phyloP scores from a whole-genome alignment of 2,888 invertebrate species.

The Tetragnatha montana region DNA sequence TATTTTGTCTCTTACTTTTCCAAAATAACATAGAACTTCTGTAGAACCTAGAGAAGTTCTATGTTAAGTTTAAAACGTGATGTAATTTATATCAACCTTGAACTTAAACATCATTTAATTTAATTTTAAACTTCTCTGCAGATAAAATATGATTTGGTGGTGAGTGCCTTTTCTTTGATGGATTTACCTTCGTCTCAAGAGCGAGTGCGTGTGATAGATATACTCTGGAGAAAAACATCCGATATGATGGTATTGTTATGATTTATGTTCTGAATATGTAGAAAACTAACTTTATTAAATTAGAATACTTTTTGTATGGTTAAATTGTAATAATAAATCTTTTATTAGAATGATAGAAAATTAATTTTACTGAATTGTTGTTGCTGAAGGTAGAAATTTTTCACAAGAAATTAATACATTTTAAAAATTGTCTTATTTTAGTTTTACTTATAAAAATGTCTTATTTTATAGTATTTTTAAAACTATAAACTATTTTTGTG shows the following conservation, averaged over 20 bases:
- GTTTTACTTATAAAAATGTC: background rate
- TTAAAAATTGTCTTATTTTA: background rate
- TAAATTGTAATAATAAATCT: background rate
- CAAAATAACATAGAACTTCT: background rate
- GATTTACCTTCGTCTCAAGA: conserved; percentile 84
- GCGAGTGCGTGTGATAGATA: conserved; percentile 83
- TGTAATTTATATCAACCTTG: background rate
- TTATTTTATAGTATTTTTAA: no score
- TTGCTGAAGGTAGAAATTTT: no score
- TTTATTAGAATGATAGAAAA: no score
- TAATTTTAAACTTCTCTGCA: conserved; percentile 73
- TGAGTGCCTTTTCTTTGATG: conserved; percentile 87
- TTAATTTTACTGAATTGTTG: no score
- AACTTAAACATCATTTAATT: conserved; percentile 72
- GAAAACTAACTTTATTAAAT: background rate
- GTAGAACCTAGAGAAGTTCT: background rate
- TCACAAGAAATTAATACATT: background rate
- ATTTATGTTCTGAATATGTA: background rate
- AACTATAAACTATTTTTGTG: no score
- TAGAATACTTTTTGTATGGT: background rate
- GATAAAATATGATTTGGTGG: conserved; percentile 86
- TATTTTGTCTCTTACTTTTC: background rate
- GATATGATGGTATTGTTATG: conserved; percentile 80
- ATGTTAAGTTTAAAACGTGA: no score
- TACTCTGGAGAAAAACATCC: conserved; percentile 90